Percentiles rank a stretch among this genome's conserved stretches.
Conservation (phyloP, 2,113 vertebrate species). For the Gavialis gangeticus region DNA sequence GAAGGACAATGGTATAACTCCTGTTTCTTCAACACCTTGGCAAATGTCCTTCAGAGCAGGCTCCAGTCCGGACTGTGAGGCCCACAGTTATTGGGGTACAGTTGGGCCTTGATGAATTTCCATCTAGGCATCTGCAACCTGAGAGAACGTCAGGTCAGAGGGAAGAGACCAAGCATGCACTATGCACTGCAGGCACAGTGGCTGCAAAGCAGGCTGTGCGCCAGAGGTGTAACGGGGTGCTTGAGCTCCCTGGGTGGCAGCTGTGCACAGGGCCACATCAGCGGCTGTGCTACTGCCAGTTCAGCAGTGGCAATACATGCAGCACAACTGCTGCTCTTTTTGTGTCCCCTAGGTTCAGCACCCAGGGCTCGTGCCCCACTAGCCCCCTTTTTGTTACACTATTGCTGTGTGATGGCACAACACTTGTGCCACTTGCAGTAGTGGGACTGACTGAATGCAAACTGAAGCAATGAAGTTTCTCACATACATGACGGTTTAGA, state of each 20-base stretch:
- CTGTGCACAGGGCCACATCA: too few relatives aligned
- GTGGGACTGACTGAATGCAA: too few relatives aligned
- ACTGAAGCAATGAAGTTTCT: neutral
- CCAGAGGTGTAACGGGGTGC: too few relatives aligned
- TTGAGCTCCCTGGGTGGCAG: too few relatives aligned
- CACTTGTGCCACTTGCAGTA: neutral
- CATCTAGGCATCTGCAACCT: neutral
- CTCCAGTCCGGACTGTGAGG: neutral
- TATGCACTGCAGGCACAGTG: neutral
- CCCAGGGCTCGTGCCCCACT: too few relatives aligned
- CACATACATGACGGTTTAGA: neutral
- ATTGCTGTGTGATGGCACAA: neutral
- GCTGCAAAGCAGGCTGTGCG: neutral
- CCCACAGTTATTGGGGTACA: neutral
- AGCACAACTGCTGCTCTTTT: too few relatives aligned
- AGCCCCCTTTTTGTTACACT: too few relatives aligned
- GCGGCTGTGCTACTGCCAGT: too few relatives aligned
- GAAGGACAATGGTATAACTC: neutral
- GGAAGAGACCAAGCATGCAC: neutral
- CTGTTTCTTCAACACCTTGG: neutral
- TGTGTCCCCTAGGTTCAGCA: too few relatives aligned
- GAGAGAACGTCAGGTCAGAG: neutral
- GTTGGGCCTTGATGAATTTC: neutral
- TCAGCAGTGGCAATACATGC: too few relatives aligned
- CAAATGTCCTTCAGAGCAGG: neutral